Conservation (phyloP, 1,140 invertebrate species). For the Oryctes rhinoceros region DNA sequence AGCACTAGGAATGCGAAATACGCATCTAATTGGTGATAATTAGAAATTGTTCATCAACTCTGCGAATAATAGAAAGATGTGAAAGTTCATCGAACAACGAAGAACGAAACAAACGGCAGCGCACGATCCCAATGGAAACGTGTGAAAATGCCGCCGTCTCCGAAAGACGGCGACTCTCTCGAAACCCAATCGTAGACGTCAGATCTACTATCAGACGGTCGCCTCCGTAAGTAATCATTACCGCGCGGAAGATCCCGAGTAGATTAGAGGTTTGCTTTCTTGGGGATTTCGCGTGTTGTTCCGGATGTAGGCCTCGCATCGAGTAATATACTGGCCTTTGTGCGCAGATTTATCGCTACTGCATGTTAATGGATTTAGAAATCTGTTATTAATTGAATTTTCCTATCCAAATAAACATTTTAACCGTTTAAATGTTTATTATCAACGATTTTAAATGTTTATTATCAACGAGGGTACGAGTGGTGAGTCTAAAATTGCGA, state of each 20-base stretch:
- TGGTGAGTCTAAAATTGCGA: too few relatives aligned
- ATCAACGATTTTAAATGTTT: too few relatives aligned
- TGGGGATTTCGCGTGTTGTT: background rate
- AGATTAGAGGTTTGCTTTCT: background rate
- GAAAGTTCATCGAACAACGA: background rate
- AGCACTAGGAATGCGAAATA: background rate
- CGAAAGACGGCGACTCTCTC: background rate
- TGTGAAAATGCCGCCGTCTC: conserved; percentile 23
- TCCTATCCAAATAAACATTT: too few relatives aligned
- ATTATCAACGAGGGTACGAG: too few relatives aligned
- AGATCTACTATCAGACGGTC: background rate
- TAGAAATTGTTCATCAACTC: background rate
- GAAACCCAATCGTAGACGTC: conserved; percentile 1
- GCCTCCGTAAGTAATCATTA: background rate
- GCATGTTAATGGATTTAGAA: too few relatives aligned
- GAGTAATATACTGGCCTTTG: too few relatives aligned
- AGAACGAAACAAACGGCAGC: background rate
- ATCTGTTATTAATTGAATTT: too few relatives aligned
- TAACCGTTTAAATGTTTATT: too few relatives aligned
- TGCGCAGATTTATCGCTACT: too few relatives aligned
- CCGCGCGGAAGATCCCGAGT: background rate
- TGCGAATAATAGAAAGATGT: conserved; percentile 7
- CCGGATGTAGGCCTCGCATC: background rate
- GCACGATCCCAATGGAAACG: conserved; percentile 11
- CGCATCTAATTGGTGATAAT: background rate